Conservation (phyloP, 2,888 invertebrate genomes). For the Apoderus coryli region DNA sequence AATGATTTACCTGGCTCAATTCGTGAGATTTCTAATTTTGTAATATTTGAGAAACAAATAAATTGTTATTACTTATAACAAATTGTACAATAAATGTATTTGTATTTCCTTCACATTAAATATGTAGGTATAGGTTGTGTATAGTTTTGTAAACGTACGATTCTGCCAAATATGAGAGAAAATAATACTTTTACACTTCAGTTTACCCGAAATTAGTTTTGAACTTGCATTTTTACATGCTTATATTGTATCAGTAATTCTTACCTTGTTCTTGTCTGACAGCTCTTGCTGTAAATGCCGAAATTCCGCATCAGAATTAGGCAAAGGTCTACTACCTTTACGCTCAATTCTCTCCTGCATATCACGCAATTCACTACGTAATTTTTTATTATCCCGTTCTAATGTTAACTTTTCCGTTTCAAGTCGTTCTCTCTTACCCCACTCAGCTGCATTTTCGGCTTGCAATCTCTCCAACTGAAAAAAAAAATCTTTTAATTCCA, state of each 20-base stretch:
- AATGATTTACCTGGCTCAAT: too few relatives aligned
- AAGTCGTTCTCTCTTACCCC: conserved; percentile 79
- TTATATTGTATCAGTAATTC: not conserved
- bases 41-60: too few relatives aligned
- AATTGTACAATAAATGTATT: too few relatives aligned
- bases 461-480: conserved; percentile 69
- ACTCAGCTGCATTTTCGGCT: conserved; percentile 85
- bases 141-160: too few relatives aligned
- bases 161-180: too few relatives aligned
- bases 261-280: conserved; percentile 47
- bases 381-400: conserved; percentile 79
- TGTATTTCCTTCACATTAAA: too few relatives aligned
- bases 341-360: conserved; percentile 55
- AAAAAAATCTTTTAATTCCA: conserved; percentile 5
- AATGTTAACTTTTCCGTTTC: conserved; percentile 81
- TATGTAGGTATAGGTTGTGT: too few relatives aligned
- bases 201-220: too few relatives aligned
- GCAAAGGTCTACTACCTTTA: conserved; percentile 41
- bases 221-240: not conserved
- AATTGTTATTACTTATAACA: too few relatives aligned
- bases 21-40: too few relatives aligned
- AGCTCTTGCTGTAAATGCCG: conserved; percentile 51
- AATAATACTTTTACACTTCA: too few relatives aligned
- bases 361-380: conserved; percentile 52
- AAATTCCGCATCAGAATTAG: conserved; percentile 48